A percentile compares a stretch with the other conserved stretches of the same genome.
phyloP scores from a whole-genome alignment of 2,797 vertebrate genomes.

The Chaenodraco wilsoni region DNA sequence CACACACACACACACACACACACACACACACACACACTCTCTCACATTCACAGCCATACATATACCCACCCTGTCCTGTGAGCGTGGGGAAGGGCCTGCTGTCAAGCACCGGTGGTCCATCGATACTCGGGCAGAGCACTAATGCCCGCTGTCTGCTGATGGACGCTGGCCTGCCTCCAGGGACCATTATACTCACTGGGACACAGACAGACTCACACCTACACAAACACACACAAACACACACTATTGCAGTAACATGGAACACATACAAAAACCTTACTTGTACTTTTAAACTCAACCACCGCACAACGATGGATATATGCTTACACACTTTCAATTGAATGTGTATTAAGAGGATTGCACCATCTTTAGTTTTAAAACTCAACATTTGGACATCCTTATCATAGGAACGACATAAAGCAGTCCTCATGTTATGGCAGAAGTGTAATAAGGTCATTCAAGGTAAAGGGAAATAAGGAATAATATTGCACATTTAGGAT shows the following conservation, averaged over 20 bases:
- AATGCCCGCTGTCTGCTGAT: constrained; percentile 92
- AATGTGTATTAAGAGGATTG: neutral
- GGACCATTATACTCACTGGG: constrained; percentile 90
- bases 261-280: constrained; percentile 41
- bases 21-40: constrained; percentile 28
- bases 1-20: constrained; percentile 26
- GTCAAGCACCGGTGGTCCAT: constrained; percentile 87
- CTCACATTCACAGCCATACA: constrained; percentile 45
- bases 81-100: constrained; percentile 86
- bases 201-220: constrained; percentile 56
- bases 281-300: constrained; percentile 7
- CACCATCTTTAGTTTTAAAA: neutral
- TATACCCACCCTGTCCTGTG: constrained; percentile 66
- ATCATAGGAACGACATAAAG: neutral
- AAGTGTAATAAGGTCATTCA: neutral
- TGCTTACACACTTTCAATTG: neutral
- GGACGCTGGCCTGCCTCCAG: constrained; percentile 92
- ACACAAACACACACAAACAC: constrained; percentile 38
- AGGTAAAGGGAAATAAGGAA: neutral
- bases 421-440: neutral
- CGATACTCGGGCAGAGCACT: constrained; percentile 92
- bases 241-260: constrained; percentile 40
- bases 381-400: neutral
- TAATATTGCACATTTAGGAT: neutral
- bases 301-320: neutral